A percentile compares a stretch with the other conserved stretches of the same genome.
Conservation (phyloP, 2,797 vertebrate species). For the Bovichtus variegatus region DNA sequence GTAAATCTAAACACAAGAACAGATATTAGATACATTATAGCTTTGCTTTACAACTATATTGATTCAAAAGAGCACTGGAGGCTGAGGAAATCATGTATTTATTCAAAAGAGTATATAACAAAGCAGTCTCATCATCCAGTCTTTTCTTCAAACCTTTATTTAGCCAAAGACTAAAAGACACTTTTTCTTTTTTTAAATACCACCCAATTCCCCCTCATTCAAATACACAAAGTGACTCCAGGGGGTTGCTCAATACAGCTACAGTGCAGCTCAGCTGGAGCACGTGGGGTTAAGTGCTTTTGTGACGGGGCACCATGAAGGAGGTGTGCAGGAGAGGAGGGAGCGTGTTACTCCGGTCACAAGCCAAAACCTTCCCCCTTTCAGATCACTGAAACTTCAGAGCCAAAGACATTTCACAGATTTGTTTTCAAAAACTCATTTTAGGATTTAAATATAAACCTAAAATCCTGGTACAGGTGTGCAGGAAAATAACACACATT, state of each 20-base stretch:
- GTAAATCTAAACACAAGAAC: not conserved
- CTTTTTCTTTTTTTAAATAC: constrained; percentile 20
- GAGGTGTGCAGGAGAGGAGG: constrained; percentile 31
- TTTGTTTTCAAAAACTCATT: constrained; percentile 18
- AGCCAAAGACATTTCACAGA: constrained; percentile 23
- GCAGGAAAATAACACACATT: not conserved
- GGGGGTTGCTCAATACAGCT: constrained; percentile 49
- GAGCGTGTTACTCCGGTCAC: constrained; percentile 24
- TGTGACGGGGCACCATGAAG: constrained; percentile 58
- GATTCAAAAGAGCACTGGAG: not conserved
- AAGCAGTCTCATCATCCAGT: not conserved
- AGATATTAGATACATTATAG: not conserved
- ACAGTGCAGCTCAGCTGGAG: constrained; percentile 55
- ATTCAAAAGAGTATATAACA: not conserved
- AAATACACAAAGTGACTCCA: constrained; percentile 62
- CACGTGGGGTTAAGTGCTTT: constrained; percentile 64
- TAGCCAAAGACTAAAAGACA: constrained; percentile 29
- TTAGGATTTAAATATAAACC: constrained; percentile 14
- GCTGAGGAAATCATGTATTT: not conserved
- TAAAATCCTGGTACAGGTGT: not conserved
- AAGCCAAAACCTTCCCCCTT: constrained; percentile 3
- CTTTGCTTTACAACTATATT: not conserved
- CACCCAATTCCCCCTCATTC: constrained; percentile 53
- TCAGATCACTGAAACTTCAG: not conserved
- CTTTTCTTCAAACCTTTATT: constrained; percentile 25